Evolutionary conservation across 1,140 invertebrate genomes (phyloP).

Genomic region (Pseudomyrmex gracilis): DNA sequence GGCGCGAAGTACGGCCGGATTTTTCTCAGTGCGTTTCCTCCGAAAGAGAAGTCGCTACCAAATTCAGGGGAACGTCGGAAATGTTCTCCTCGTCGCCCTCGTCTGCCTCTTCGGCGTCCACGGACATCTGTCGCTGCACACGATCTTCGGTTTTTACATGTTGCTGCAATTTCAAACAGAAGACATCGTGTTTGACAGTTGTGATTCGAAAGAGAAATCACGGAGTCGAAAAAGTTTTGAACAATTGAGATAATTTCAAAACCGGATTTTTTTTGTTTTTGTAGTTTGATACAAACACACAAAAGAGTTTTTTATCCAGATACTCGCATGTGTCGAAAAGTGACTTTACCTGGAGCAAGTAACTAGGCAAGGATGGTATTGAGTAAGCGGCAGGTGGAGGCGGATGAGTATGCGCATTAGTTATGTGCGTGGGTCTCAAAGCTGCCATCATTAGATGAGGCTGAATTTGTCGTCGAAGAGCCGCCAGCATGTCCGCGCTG

Average conservation of each 20-base stretch:
- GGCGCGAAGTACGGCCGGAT: constrained; percentile 23
- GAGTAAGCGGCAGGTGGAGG: constrained; percentile 75
- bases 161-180: constrained; percentile 56
- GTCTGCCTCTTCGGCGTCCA: constrained; percentile 71
- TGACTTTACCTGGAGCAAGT: constrained; percentile 83
- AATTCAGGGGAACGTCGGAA: constrained; percentile 83
- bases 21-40: constrained; percentile 82
- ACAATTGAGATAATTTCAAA: neutral
- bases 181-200: neutral
- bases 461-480: constrained; percentile 88
- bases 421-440: constrained; percentile 79
- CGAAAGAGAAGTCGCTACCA: constrained; percentile 83
- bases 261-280: neutral
- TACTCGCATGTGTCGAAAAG: neutral
- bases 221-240: neutral
- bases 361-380: constrained; percentile 77
- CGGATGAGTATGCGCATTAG: constrained; percentile 68
- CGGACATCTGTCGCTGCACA: constrained; percentile 61
- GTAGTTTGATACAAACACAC: neutral
- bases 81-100: constrained; percentile 81
- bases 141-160: constrained; percentile 79
- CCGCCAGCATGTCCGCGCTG: constrained; percentile 88
- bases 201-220: neutral
- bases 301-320: neutral
- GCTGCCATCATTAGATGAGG: constrained; percentile 88